A percentile compares a stretch with the other conserved stretches of the same genome.
These are phyloP conservation scores for Bombus impatiens DNA, from an alignment of 1,140 invertebrate genomes.

Conservation along the genomic window DNA sequence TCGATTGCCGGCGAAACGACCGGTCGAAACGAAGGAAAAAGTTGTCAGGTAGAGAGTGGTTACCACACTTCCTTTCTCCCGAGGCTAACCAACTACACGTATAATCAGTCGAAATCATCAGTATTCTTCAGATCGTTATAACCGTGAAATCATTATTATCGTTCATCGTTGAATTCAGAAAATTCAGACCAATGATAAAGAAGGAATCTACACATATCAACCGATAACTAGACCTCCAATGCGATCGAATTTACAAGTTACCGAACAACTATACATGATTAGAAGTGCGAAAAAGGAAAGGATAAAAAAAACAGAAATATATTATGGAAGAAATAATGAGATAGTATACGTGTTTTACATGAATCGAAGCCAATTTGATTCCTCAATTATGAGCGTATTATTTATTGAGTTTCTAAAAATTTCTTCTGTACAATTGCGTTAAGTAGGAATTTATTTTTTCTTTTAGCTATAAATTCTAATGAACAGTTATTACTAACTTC, in stretches of 20 bases:
- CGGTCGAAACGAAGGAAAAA: constrained; percentile 68
- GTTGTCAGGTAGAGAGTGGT: constrained; percentile 63
- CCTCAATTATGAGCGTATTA: neutral
- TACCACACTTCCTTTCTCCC: constrained; percentile 59
- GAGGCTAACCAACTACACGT: neutral
- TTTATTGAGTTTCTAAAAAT: too few species aligned
- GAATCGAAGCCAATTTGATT: neutral
- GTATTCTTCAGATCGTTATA: neutral
- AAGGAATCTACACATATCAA: neutral
- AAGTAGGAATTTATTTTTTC: neutral
- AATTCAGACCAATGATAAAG: neutral
- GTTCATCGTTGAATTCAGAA: neutral
- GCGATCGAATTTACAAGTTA: too few species aligned
- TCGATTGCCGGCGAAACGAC: constrained; percentile 29
- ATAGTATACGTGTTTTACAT: neutral
- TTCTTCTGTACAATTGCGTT: neutral
- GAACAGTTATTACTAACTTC: too few species aligned
- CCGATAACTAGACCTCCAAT: neutral
- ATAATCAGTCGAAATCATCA: constrained; percentile 42
- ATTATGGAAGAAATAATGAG: neutral
- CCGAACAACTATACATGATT: neutral
- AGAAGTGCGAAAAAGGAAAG: neutral
- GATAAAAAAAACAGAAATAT: neutral
- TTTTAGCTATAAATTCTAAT: neutral
- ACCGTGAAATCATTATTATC: constrained; percentile 4